These are phyloP conservation scores for Aphelenchoides fujianensis DNA, from an alignment of 1,140 invertebrate species.

Conservation along the genomic window DNA sequence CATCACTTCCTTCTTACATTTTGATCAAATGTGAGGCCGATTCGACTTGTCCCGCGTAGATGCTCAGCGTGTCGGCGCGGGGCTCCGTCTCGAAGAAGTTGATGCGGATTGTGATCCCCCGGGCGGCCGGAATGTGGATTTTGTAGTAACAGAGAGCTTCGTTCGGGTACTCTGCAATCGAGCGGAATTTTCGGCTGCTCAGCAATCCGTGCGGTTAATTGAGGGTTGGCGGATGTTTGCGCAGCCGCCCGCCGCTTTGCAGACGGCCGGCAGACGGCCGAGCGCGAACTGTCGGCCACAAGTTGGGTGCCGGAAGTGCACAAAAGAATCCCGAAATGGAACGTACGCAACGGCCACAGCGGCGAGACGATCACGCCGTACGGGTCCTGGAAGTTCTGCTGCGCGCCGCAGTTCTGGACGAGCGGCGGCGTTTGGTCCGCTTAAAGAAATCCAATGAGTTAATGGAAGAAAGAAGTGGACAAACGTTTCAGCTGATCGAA, in stretches of 20 bases:
- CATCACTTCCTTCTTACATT: too few species aligned
- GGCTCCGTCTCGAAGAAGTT: conserved; percentile 20
- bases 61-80: conserved; percentile 1
- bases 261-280: too few species aligned
- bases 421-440: neutral
- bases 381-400: neutral
- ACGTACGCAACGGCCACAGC: conserved; percentile 11
- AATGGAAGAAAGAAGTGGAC: too few species aligned
- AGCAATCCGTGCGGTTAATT: too few species aligned
- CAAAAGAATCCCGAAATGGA: too few species aligned
- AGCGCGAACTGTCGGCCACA: too few species aligned
- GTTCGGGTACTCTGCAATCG: conserved; percentile 2
- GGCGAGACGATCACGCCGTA: conserved; percentile 15
- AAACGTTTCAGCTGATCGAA: conserved; percentile 3
- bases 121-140: neutral
- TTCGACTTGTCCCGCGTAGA: conserved; percentile 8
- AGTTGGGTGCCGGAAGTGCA: too few species aligned
- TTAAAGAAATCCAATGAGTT: conserved; percentile 1
- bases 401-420: neutral
- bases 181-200: too few species aligned
- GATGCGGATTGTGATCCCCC: neutral
- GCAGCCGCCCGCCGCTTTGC: too few species aligned
- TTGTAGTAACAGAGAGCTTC: conserved; percentile 3
- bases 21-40: neutral
- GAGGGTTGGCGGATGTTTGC: too few species aligned